Evolutionary conservation across 2,797 vertebrate species (phyloP).

Genomic region (Lepilemur septentrionalis): DNA sequence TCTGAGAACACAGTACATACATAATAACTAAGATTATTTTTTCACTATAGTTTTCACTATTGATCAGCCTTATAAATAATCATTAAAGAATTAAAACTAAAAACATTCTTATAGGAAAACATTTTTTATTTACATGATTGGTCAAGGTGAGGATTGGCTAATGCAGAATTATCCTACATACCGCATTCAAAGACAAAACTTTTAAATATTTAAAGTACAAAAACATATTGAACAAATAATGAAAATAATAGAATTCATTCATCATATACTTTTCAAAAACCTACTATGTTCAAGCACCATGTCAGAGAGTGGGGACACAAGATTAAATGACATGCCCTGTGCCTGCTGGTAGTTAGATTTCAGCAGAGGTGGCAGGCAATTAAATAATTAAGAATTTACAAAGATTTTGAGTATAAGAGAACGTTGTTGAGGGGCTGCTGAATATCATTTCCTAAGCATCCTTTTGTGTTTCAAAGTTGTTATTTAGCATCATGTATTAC

Average conservation of each 20-base stretch:
- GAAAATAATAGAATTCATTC: neutral
- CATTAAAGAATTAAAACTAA: neutral
- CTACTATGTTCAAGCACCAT: neutral
- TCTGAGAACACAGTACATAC: neutral
- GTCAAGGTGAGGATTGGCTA: neutral
- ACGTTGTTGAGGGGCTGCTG: neutral
- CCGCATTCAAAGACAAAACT: neutral
- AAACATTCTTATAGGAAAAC: neutral
- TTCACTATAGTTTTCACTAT: neutral
- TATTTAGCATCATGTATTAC: neutral
- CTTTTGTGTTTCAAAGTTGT: slow-evolving; percentile 5
- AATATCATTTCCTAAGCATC: neutral
- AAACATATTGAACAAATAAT: neutral
- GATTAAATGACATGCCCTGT: neutral
- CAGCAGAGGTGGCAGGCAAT: neutral
- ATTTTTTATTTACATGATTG: neutral
- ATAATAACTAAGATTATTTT: neutral
- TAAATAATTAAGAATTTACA: neutral
- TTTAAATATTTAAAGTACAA: slow-evolving; percentile 32
- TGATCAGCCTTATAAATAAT: neutral
- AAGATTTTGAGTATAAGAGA: neutral
- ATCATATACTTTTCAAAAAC: neutral
- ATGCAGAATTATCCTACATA: neutral
- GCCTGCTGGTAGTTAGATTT: neutral
- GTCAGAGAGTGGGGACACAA: neutral